These are phyloP conservation scores for Triplophysa bombifrons DNA, from an alignment of 2,797 vertebrate species.

Conservation along the genomic window DNA sequence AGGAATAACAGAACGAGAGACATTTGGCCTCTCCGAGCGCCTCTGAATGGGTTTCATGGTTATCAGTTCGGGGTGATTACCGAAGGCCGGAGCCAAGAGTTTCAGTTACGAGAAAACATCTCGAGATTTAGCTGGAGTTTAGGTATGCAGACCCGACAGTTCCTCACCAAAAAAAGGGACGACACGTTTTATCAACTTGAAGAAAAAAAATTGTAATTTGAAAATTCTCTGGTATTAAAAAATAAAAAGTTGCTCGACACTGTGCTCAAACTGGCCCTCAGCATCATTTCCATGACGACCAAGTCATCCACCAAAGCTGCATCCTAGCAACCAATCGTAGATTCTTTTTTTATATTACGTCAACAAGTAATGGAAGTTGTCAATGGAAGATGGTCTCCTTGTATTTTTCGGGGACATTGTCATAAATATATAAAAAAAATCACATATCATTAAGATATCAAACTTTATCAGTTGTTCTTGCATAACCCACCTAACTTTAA, in stretches of 20 bases:
- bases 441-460: too few species aligned
- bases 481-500: too few species aligned
- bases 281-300: not conserved
- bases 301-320: not conserved
- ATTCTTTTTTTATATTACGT: not conserved
- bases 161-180: not conserved
- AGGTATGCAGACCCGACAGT: constrained; percentile 16
- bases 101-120: constrained; percentile 54
- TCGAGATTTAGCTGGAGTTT: constrained; percentile 11
- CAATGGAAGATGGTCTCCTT: too few species aligned
- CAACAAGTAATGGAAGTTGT: too few species aligned
- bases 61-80: constrained; percentile 54
- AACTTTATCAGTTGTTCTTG: too few species aligned
- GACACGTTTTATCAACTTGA: not conserved
- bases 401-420: too few species aligned
- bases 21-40: constrained; percentile 26
- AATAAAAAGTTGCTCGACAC: not conserved
- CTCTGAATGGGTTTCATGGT: constrained; percentile 48
- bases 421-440: too few species aligned
- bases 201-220: not conserved
- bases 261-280: not conserved
- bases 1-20: constrained; percentile 17
- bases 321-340: not conserved
- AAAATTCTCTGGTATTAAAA: not conserved
- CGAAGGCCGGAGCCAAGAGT: constrained; percentile 41